A percentile compares a stretch with the other conserved stretches of the same genome.
Conservation (phyloP, 2,113 vertebrate species). For the Empidonax alnorum region DNA sequence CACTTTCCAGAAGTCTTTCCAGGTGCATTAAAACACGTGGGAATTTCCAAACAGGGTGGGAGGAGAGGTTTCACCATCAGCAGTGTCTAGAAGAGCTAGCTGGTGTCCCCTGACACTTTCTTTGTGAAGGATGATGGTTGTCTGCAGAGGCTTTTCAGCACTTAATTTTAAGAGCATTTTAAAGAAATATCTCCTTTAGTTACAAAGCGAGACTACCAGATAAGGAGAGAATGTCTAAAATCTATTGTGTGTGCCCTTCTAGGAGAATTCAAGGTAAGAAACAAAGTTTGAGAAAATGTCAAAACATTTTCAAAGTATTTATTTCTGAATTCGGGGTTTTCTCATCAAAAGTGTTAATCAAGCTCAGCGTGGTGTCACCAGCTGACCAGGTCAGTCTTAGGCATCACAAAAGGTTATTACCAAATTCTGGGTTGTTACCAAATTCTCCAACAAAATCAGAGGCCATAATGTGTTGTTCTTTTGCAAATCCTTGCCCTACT, state of each 20-base stretch:
- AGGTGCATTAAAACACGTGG: not conserved
- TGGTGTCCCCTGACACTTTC: not conserved
- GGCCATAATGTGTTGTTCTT: not conserved
- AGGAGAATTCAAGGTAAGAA: not conserved
- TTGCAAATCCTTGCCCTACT: not conserved
- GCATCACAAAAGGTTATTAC: not conserved
- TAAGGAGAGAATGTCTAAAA: not conserved
- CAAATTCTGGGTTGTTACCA: not conserved
- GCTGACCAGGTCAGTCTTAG: not conserved
- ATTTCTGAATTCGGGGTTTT: not conserved
- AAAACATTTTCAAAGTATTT: not conserved
- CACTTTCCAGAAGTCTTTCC: not conserved
- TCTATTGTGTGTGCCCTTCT: not conserved
- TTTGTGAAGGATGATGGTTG: not conserved
- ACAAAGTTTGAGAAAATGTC: not conserved
- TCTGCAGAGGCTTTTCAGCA: constrained; percentile 6
- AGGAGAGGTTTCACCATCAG: not conserved
- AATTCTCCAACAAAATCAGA: not conserved
- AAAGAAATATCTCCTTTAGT: not conserved
- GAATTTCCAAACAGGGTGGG: not conserved
- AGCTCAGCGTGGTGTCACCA: not conserved
- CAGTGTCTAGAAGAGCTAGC: not conserved
- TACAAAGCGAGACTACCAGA: not conserved
- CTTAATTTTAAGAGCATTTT: not conserved
- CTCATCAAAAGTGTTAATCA: not conserved